Base-by-base conservation (phyloP, 2,797 vertebrate genomes). In the Cygnus olor region DNA sequence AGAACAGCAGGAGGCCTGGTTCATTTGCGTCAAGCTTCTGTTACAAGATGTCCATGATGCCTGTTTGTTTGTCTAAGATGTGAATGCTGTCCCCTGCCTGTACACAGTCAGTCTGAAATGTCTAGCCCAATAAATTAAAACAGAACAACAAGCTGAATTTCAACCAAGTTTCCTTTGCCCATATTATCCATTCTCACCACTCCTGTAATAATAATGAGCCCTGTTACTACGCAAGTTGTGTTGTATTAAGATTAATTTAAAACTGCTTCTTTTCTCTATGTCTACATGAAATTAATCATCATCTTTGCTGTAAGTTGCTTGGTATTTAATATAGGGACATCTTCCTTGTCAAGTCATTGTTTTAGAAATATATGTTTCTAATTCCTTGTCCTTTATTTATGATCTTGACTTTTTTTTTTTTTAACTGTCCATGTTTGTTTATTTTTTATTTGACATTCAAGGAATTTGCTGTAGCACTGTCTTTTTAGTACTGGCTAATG, bases 401-500 rank as follows among this genome's bases (percentile, higher is more conserved):
- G 89, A 94, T 96, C 83, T 96, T 95, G 97, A 89, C 97, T 96
- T 91, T 82, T 95, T 95, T 93, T 38, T 30, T 20, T 61, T 97
- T 95, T 87, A 97, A 95, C 88, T 93, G 68, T 94, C 87, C 65
- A 60, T 95, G 89, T 96, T 98, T 97, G 90, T 97, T 97, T 98
- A 95, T 97, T 97, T 97, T 97, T 97, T 96, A 97, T 95, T 97
- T 97, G 97, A 94, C 97, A 96, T 96, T 96, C 96, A 91, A 58
- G 97, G 96, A 97, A 97, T 98, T 97, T 97, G 90, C 93, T 97
- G 88, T 95, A 88, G 91, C 93, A 95, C 93, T 93, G 76, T 85
- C 90, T 96, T 96, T 97, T 97, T 97, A 96, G 87, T 90, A 34
- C 90, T 83, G 69, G 88, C 88, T 97, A 95, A 94, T 98, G 96